phyloP scores from a whole-genome alignment of 2,113 vertebrate species.

The Mormoops blainvillei region DNA sequence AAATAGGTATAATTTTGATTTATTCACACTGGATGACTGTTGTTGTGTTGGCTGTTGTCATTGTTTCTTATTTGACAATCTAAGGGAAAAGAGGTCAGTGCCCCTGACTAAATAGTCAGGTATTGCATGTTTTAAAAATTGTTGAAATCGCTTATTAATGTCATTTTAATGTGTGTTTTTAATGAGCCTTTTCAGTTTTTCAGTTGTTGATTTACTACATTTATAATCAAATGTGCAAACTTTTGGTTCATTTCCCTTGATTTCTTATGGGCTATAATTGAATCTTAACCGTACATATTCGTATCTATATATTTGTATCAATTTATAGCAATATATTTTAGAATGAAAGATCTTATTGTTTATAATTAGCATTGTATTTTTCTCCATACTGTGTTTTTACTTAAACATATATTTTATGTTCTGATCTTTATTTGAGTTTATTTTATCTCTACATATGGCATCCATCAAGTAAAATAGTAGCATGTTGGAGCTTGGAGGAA shows the following conservation, averaged over 20 bases:
- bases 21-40: not conserved
- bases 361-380: not conserved
- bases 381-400: not conserved
- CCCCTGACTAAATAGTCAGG: not conserved
- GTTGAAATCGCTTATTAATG: not conserved
- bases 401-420: not conserved
- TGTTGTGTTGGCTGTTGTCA: not conserved
- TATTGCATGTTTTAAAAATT: not conserved
- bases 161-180: slow-evolving; percentile 14
- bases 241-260: not conserved
- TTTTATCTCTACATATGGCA: not conserved
- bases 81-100: not conserved
- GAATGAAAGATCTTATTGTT: not conserved
- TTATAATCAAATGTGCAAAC: not conserved
- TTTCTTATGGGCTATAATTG: not conserved
- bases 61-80: not conserved
- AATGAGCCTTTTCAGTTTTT: not conserved
- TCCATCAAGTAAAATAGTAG: not conserved
- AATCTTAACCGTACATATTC: not conserved
- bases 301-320: not conserved
- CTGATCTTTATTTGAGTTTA: not conserved
- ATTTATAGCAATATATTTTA: not conserved
- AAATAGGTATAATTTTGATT: not conserved
- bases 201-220: not conserved
- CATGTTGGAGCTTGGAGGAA: not conserved